These are phyloP conservation scores for Drosophila anceps DNA, from an alignment of 2,888 invertebrate species.

Conservation along the genomic window DNA sequence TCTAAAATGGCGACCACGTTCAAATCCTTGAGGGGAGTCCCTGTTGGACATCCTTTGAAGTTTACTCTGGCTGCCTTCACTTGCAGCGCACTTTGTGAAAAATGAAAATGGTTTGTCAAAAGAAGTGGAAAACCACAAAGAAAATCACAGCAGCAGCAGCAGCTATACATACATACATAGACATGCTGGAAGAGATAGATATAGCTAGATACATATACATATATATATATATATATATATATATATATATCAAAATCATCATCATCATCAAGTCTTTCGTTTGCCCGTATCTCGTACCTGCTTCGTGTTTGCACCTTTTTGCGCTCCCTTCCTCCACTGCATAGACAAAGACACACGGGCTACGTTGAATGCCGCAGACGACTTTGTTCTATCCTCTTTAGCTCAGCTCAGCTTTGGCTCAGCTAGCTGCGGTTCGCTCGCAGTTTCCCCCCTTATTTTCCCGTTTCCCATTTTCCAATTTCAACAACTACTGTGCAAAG, in stretches of 20 bases:
- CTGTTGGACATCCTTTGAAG: constrained; percentile 39
- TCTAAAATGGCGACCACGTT: constrained; percentile 61
- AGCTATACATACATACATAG: not conserved
- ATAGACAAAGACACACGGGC: constrained; percentile 44
- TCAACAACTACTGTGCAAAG: constrained; percentile 46
- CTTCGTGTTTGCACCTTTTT: constrained; percentile 65
- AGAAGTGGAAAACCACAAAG: constrained; percentile 81
- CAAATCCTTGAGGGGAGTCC: not conserved
- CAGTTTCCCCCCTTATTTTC: constrained; percentile 22
- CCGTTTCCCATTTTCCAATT: constrained; percentile 41
- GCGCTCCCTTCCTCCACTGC: constrained; percentile 15
- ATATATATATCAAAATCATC: constrained; percentile 58
- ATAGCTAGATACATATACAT: constrained; percentile 34
- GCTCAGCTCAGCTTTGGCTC: constrained; percentile 45
- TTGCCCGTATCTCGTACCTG: constrained; percentile 63
- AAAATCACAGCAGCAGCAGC: constrained; percentile 77
- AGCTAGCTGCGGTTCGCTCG: constrained; percentile 71
- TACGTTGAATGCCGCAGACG: constrained; percentile 54
- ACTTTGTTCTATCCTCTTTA: constrained; percentile 55
- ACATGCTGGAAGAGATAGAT: constrained; percentile 1
- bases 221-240: constrained; percentile 50
- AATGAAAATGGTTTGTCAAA: constrained; percentile 72
- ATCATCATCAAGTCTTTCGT: constrained; percentile 57
- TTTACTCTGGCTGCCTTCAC: constrained; percentile 17
- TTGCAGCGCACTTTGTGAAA: constrained; percentile 47